phyloP scores from a whole-genome alignment of 2,113 vertebrate genomes.

The Channa maculata region DNA sequence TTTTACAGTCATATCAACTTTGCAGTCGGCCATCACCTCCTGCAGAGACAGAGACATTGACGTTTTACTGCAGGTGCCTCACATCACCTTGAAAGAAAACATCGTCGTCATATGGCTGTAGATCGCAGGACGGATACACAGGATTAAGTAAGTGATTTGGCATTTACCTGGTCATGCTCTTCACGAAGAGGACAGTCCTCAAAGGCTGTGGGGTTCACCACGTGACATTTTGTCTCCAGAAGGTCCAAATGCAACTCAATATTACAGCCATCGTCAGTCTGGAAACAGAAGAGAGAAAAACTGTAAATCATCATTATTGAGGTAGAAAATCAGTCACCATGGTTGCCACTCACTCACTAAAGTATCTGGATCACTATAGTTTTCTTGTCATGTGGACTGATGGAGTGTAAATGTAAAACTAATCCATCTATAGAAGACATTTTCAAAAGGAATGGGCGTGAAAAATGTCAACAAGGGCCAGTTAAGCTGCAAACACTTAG shows the following conservation, averaged over 20 bases:
- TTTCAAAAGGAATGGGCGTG: too few species aligned
- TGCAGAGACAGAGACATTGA: slow-evolving; percentile 30
- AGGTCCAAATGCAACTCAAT: slow-evolving; percentile 57
- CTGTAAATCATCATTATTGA: too few species aligned
- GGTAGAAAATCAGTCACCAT: too few species aligned
- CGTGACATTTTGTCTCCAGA: slow-evolving; percentile 65
- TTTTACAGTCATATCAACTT: slow-evolving; percentile 41
- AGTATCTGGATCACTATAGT: too few species aligned
- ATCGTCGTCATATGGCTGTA: neutral
- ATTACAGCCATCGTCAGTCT: slow-evolving; percentile 45
- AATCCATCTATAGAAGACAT: too few species aligned
- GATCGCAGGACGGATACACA: neutral
- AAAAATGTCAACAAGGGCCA: too few species aligned
- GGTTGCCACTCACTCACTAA: too few species aligned
- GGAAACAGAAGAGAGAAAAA: neutral
- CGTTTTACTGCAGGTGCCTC: neutral
- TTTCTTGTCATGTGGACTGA: too few species aligned
- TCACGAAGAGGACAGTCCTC: slow-evolving; percentile 44
- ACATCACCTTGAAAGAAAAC: neutral
- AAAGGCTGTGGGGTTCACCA: slow-evolving; percentile 58
- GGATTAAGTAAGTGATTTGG: neutral
- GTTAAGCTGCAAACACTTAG: too few species aligned
- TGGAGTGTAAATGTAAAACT: too few species aligned
- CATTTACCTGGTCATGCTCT: neutral
- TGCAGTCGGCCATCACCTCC: slow-evolving; percentile 67